Base-by-base conservation (phyloP, 2,797 vertebrate species). In the Florisuga fusca region DNA sequence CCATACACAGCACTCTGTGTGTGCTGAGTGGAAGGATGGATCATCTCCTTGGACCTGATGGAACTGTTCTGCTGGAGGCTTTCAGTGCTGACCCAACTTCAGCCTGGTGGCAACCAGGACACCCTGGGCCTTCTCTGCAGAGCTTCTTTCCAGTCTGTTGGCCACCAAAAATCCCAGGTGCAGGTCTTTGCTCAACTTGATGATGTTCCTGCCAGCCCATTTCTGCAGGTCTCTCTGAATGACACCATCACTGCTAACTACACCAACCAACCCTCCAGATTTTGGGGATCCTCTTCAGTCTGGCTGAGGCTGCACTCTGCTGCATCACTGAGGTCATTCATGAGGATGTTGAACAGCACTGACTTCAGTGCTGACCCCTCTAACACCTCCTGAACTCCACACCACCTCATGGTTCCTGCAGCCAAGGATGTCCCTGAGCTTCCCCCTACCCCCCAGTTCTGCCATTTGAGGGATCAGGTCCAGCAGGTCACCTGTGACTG, bases 1-100 rank as follows among this genome's bases (percentile, higher is more conserved):
- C 1, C 0, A 0, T 15, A 43, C 15, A 19, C 15, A n/a, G 27
- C 25, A 27, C 31, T 68, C 54, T 45, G 63, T 14, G 31, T 8
- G 45, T 22, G 48, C 57, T n/a, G 20, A n/a, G 53, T 0, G 38
- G 34, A 41, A 71, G 51, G 78, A 55, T 55, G 51, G 22, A 77
- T 31, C 38, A 46, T 22, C 46, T 62, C 53, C 53, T 29, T 33
- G 71, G 62, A 63, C 54, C 23, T 78, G 58, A 13, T 83, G 68
- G n/a, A 17, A 46, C 3, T 1, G 4, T 22, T 67, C 14, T 75
- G 67, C 26, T 72, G 19, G 2, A 8, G 3, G 72, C 34, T 26
- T 11, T 22, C 63, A 36, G 34, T 55, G 67, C n/a, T 58, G 23
- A 26, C 38, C 46, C 53, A 46, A 0, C 5, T 34, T 53, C 33